A percentile compares a stretch with the other conserved stretches of the same genome.
These are phyloP conservation scores for Probosciger aterrimus DNA, from an alignment of 2,113 vertebrate genomes.

Conservation along the genomic window DNA sequence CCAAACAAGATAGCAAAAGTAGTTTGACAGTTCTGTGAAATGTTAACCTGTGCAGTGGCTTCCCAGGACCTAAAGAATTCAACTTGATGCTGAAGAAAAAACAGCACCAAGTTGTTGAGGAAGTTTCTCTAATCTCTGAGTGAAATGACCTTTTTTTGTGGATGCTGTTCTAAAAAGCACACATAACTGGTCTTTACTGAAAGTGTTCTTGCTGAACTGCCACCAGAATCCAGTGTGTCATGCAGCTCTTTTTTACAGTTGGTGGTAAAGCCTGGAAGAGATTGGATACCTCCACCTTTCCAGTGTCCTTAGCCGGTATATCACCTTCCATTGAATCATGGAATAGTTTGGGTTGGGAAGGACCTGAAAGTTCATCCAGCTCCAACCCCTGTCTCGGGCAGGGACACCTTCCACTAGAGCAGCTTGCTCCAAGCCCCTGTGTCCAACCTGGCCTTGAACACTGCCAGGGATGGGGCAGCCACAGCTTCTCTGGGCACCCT, in stretches of 20 bases:
- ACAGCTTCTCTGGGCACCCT: background rate
- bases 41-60: background rate
- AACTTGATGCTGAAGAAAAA: background rate
- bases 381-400: background rate
- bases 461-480: background rate
- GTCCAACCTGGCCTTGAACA: background rate
- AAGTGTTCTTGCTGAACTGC: background rate
- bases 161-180: background rate
- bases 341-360: background rate
- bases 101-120: background rate
- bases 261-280: background rate
- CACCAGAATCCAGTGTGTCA: background rate
- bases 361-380: background rate
- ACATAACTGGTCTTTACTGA: background rate
- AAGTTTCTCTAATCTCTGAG: background rate
- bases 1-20: background rate
- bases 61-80: background rate
- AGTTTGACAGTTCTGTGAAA: background rate
- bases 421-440: background rate
- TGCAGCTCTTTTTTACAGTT: background rate
- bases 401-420: background rate
- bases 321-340: background rate
- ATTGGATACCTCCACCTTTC: background rate
- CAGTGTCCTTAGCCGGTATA: background rate
- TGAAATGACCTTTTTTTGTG: background rate